Percentiles rank a stretch among this genome's conserved stretches.
Conservation (phyloP, 2,113 vertebrate species). For the Jaculus jaculus region DNA sequence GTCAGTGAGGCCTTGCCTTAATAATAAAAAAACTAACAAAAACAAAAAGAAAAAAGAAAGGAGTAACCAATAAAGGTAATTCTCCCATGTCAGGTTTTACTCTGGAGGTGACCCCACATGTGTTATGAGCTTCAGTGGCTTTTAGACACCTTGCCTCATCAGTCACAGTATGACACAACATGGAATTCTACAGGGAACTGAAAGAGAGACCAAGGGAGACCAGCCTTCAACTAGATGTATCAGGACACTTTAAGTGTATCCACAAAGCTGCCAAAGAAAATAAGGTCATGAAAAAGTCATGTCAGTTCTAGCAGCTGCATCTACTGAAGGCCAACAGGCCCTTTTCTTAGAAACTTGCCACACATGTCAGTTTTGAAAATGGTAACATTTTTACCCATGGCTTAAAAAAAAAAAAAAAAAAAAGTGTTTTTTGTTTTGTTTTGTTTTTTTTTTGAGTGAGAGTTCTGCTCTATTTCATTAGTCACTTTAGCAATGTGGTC, state of each 20-base stretch:
- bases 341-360: background rate
- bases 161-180: background rate
- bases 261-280: background rate
- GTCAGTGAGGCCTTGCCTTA: no score
- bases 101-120: background rate
- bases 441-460: no score
- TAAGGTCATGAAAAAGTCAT: background rate
- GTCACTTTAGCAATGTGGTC: no score
- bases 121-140: background rate
- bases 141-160: background rate
- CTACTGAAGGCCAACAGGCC: background rate
- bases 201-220: slow-evolving; percentile 3
- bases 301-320: background rate
- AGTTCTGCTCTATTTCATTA: no score
- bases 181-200: background rate
- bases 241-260: background rate
- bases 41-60: background rate
- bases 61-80: background rate
- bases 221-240: background rate
- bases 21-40: no score
- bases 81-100: background rate
- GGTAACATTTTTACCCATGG: background rate
- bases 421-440: no score
- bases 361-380: background rate
- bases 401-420: background rate